Evolutionary conservation across 2,797 vertebrate genomes (phyloP).

Genomic region (Myioborus melanocephalus): DNA sequence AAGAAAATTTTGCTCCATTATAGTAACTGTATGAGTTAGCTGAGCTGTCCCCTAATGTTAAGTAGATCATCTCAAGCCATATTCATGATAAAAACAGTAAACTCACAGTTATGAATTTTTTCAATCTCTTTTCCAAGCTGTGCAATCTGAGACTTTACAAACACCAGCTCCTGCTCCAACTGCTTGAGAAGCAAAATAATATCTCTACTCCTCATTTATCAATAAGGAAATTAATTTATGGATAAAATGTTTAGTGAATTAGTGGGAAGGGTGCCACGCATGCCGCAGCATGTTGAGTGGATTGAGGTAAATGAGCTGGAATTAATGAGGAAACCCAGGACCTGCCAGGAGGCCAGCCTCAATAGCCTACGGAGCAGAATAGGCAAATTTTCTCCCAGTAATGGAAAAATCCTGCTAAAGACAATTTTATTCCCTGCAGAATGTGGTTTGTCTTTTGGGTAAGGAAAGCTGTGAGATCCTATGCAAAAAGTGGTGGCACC

Average conservation of each 20-base stretch:
- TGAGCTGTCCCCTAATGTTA: not conserved
- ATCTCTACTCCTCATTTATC: not conserved
- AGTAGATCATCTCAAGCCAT: not conserved
- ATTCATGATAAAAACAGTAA: not conserved
- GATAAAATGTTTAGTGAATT: not conserved
- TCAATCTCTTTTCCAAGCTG: not conserved
- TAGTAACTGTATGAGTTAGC: not conserved
- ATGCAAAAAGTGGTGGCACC: not conserved
- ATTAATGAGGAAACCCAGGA: not conserved
- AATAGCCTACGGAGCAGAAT: not conserved
- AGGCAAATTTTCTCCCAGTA: not conserved
- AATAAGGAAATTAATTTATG: not conserved
- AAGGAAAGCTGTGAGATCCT: not conserved
- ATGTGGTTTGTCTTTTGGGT: not conserved
- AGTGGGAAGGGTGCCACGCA: not conserved
- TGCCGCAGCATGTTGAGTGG: not conserved
- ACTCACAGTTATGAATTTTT: not conserved
- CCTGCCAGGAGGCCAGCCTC: not conserved
- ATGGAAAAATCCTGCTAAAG: not conserved
- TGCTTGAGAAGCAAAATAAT: not conserved
- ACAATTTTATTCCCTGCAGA: not conserved
- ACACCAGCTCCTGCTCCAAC: accelerated
- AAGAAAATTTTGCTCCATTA: not conserved
- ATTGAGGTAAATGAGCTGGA: not conserved
- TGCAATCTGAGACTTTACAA: not conserved